Percentiles rank a stretch among this genome's conserved stretches.
phyloP scores from a whole-genome alignment of 2,797 vertebrate species.

The Rhinoraja longicauda region DNA sequence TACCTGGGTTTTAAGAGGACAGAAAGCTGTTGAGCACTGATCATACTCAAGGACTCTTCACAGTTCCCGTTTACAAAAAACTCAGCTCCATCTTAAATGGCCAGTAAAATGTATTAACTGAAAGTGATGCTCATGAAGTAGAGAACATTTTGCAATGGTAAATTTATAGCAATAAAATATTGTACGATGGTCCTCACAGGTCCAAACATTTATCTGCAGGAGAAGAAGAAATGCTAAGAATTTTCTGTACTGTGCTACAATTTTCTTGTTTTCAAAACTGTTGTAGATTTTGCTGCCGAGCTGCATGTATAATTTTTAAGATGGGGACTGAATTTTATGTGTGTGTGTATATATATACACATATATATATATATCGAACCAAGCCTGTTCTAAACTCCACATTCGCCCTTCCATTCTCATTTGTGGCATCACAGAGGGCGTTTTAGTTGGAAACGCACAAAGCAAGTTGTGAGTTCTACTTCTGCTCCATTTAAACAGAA shows the following conservation, averaged over 20 bases:
- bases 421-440: neutral
- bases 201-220: neutral
- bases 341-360: too few relatives aligned
- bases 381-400: neutral
- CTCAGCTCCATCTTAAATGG: neutral
- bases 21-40: too few relatives aligned
- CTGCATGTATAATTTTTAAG: neutral
- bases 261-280: neutral
- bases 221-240: neutral
- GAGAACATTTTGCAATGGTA: neutral
- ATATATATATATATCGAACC: too few relatives aligned
- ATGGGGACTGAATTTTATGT: too few relatives aligned
- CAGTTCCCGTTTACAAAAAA: too few relatives aligned
- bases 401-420: neutral
- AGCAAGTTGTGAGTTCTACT: neutral
- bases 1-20: too few relatives aligned
- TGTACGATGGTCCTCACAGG: too few relatives aligned
- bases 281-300: neutral
- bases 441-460: neutral
- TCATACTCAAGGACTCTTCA: too few relatives aligned
- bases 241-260: neutral
- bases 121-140: neutral
- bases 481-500: neutral
- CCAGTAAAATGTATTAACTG: neutral
- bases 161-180: neutral